These are phyloP conservation scores for Dermochelys coriacea DNA, from an alignment of 2,797 vertebrate genomes.

Conservation along the genomic window DNA sequence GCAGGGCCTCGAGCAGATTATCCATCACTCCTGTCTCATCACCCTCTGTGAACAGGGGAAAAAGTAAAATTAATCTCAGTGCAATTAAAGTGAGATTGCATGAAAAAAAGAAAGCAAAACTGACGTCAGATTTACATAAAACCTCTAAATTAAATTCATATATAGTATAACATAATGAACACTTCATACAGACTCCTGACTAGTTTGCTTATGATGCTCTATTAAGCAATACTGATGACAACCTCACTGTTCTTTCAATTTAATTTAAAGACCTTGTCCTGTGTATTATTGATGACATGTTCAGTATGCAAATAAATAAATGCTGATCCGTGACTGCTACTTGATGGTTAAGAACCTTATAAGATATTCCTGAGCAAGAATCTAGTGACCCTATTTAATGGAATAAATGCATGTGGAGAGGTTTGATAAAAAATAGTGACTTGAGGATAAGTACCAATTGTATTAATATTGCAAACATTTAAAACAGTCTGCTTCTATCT, in stretches of 20 bases:
- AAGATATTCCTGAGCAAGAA: constrained; percentile 59
- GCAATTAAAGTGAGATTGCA: constrained; percentile 60
- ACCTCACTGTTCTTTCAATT: constrained; percentile 54
- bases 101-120: constrained; percentile 14
- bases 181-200: constrained; percentile 56
- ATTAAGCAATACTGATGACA: constrained; percentile 71
- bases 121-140: constrained; percentile 52
- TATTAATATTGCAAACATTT: constrained; percentile 61
- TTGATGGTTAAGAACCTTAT: constrained; percentile 7
- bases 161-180: constrained; percentile 37
- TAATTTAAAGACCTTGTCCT: constrained; percentile 58
- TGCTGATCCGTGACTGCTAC: constrained; percentile 57
- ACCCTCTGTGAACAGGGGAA: constrained; percentile 86
- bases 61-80: constrained; percentile 60
- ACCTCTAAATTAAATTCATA: constrained; percentile 41
- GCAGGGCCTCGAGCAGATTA: constrained; percentile 96
- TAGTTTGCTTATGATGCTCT: constrained; percentile 70
- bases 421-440: constrained; percentile 56
- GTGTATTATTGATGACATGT: constrained; percentile 68
- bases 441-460: constrained; percentile 70
- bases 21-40: constrained; percentile 99
- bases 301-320: constrained; percentile 69
- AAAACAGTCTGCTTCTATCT: constrained; percentile 25
- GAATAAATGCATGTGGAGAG: constrained; percentile 48
- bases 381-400: constrained; percentile 58